Percentiles rank a stretch among this genome's conserved stretches.
Evolutionary conservation across 2,888 invertebrate species (phyloP).

Genomic region (Drosophila koepferae): DNA sequence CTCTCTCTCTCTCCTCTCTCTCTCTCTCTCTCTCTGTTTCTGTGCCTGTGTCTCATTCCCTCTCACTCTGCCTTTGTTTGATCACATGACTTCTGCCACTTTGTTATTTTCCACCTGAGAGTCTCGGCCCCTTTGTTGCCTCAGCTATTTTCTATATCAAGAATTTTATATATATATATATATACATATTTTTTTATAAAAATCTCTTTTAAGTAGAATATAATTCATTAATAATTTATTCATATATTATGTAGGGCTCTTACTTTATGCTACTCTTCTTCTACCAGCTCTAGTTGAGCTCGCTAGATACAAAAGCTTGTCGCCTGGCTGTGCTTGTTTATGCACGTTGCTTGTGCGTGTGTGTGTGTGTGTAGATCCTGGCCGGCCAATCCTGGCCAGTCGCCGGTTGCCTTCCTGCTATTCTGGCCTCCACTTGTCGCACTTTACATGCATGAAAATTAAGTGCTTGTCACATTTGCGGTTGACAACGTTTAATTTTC

Average conservation of each 20-base stretch:
- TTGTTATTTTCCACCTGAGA: not conserved
- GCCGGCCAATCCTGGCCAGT: conserved; percentile 35
- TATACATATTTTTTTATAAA: not conserved
- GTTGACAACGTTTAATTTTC: conserved; percentile 80
- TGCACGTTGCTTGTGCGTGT: not conserved
- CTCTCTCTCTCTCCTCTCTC: not conserved
- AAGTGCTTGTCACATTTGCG: conserved; percentile 79
- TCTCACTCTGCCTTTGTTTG: not conserved
- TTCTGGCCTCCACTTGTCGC: conserved; percentile 58
- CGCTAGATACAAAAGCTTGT: conserved; percentile 8
- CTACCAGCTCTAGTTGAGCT: not conserved
- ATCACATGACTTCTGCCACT: not conserved
- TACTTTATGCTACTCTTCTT: not conserved
- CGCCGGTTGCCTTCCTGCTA: conserved; percentile 45
- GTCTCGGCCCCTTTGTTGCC: not conserved
- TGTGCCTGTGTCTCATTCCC: no score
- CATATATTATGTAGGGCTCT: not conserved
- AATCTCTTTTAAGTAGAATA: not conserved
- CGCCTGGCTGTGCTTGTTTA: conserved; percentile 7
- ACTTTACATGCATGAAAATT: conserved; percentile 75
- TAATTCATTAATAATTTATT: not conserved
- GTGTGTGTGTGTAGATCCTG: conserved; percentile 4
- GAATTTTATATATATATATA: not conserved
- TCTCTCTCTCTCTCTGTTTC: no score
- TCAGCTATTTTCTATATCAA: not conserved